Base-by-base conservation (phyloP, 2,888 invertebrate genomes). In the Microctonus aethiopoides region DNA sequence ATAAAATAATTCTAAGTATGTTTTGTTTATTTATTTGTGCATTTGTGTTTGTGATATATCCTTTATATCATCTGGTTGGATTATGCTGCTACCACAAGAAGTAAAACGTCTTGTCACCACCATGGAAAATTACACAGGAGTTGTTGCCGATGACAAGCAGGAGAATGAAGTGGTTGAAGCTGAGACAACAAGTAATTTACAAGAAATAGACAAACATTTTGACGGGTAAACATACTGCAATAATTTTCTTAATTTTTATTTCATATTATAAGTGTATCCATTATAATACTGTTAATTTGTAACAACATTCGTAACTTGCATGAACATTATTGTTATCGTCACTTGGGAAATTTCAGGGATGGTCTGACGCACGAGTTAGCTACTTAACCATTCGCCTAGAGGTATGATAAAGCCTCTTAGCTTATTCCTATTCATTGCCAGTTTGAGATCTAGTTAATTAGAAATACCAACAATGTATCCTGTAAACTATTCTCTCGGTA, bases 161-260 rank as follows among this genome's bases (percentile, higher is more conserved):
- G 24, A 46, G 10, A 62, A 46, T 51, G 26, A 46, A 13, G 51
- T 16, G 26, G 22, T 36, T 60, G 9, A 62, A 26, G 51, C 26
- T 13, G 29, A 46, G 26, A 16, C 46, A 22, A 46, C 62, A n/a
- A 41, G 26, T 62, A 46, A 46, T n/a, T 20, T 62, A 46, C 51
- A 62, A 11, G 46, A 62, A 20, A 62, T 26, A 51, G 62, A 46
- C 46, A 62, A 26, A 46, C 46, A 29, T 16, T 46, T 20, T 46
- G 39, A 41, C n/a, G 26, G 62, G 62, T 62, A 20, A 51, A 26
- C 26, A 51, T 16, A 46, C 6, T 39, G 6, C 16, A 46, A 20
- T 46, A n/a, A 20, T 7, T 46, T n/a, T n/a, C 16, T 0, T 46
- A 7, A 16, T 16, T 46, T 16, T 16, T 46, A 1, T n/a, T n/a